phyloP scores from a whole-genome alignment of 2,113 vertebrate species.

The Scolopax mira region DNA sequence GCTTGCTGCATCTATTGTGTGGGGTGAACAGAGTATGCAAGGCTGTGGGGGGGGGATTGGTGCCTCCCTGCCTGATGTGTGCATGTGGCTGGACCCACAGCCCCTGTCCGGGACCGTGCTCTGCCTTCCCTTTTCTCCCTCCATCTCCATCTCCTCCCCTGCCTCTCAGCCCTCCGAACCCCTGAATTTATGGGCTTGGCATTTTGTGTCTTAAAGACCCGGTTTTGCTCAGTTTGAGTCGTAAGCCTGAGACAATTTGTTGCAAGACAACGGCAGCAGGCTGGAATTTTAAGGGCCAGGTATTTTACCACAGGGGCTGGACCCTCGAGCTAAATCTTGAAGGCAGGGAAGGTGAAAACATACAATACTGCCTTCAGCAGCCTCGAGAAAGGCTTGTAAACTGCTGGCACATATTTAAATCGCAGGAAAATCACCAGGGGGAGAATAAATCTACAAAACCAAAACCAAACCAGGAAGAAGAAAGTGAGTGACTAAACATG shows the following conservation, averaged over 20 bases:
- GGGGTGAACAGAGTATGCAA: neutral
- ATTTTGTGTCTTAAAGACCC: conserved; percentile 1
- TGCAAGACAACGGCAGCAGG: neutral
- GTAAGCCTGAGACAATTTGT: neutral
- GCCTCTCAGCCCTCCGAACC: neutral
- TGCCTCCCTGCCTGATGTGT: accelerated
- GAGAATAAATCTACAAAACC: neutral
- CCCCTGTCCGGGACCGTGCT: neutral
- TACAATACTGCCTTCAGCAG: neutral
- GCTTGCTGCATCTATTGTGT: conserved; percentile 38
- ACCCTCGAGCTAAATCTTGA: conserved; percentile 7
- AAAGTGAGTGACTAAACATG: neutral
- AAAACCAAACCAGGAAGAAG: neutral
- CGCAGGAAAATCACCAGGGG: neutral
- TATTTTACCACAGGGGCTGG: conserved; percentile 5
- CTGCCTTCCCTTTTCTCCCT: neutral
- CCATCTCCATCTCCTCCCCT: neutral
- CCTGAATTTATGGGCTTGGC: neutral
- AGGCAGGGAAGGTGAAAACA: neutral
- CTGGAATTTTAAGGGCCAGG: conserved; percentile 36
- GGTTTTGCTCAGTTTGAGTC: conserved; percentile 30
- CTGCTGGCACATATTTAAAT: conserved; percentile 48
- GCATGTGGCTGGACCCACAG: neutral
- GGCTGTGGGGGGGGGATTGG: neutral
- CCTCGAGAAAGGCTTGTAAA: conserved; percentile 7